A percentile compares a stretch with the other conserved stretches of the same genome.
Evolutionary conservation across 2,888 invertebrate species (phyloP).

Genomic region (Drosophila ustulata): DNA sequence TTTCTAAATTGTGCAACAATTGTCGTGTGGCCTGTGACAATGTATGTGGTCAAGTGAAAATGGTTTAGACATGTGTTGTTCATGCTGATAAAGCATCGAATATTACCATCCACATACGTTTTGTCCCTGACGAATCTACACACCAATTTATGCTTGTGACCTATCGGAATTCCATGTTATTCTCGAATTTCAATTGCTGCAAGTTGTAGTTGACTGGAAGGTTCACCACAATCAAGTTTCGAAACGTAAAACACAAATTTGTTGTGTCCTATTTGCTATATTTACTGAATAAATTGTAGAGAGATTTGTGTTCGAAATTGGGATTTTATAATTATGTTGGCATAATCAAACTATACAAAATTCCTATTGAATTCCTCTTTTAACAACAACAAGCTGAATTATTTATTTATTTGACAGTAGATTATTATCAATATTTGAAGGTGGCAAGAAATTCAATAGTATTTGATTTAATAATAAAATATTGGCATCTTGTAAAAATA

Average conservation of each 20-base stretch:
- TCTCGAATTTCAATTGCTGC: neutral
- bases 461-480: too few species aligned
- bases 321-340: neutral
- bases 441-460: too few species aligned
- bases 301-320: neutral
- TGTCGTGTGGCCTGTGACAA: slow-evolving; percentile 27
- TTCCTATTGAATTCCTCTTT: too few species aligned
- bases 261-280: too few species aligned
- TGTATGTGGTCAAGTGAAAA: slow-evolving; percentile 25
- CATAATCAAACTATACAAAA: neutral
- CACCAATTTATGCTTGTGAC: neutral
- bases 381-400: too few species aligned
- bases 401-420: too few species aligned
- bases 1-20: slow-evolving; percentile 22
- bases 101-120: neutral
- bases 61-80: slow-evolving; percentile 4
- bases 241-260: neutral
- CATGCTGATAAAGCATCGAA: slow-evolving; percentile 7
- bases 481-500: too few species aligned
- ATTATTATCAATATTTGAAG: too few species aligned
- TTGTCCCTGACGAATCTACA: neutral
- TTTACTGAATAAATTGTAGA: neutral
- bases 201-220: neutral
- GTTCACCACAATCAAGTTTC: neutral
- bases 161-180: neutral